Base-by-base conservation (phyloP, 2,113 vertebrate genomes). In the Dinomys branickii region DNA sequence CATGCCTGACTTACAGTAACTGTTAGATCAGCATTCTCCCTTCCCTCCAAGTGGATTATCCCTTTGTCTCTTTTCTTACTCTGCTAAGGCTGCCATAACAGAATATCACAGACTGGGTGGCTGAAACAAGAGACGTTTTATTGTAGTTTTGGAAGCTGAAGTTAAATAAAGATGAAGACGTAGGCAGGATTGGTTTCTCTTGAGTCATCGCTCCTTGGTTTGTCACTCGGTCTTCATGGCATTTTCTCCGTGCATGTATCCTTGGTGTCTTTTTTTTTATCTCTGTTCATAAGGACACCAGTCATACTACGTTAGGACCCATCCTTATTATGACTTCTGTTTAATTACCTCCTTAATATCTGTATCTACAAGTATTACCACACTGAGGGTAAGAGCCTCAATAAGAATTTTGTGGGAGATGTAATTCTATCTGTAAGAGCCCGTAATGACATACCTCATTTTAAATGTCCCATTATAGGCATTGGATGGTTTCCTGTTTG, bases 401-500 rank as follows among this genome's bases (percentile, higher is more conserved):
- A n/a, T 88, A 59, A 0, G 6, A 83, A 26, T 86, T 86, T 63
- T 30, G 44, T 20, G 11, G 35, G 11, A 33, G 54, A n/a, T 54
- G 35, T 14, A 61, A 10, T 94, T 89, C 38, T 41, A 20, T 91
- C 14, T 44, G 7, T 91, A 75, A 88, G 41, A n/a, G 12, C 24
- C 63, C 59, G 0, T 91, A 65, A 92, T 88, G 56, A 95, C 24
- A 20, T 80, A 28, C 84, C 10, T 58, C 97, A 35, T 91, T 96
- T 69, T 69, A 69, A 69, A 69, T 69, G 19, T 38, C 10, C 63
- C 97, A 33, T 91, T 96, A 69, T 98, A 99, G 99, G 99, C 99
- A 35, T 96, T 99, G 98, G 99, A 99, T 0, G 99, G 99, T 81
- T 99, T 99, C 97, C 98, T 99, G 85, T 99, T 99, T 98, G 99